Base-by-base conservation (phyloP, 2,888 invertebrate genomes). In the Cephus spinipes region DNA sequence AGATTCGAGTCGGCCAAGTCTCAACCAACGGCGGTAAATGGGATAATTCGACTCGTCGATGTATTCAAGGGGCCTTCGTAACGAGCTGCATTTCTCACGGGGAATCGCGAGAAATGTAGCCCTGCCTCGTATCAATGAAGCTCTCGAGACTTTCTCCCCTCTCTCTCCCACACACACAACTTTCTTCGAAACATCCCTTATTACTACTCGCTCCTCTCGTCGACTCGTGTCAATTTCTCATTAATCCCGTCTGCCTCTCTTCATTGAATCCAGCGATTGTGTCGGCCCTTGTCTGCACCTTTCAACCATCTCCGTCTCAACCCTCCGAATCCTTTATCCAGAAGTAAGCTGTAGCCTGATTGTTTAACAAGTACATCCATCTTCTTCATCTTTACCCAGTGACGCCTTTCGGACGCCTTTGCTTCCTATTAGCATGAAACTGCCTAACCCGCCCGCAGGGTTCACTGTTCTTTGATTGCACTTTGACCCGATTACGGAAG, bases 41-140 rank as follows among this genome's bases (percentile, higher is more conserved):
- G 76, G 78, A 76, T 78, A 80, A 82, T 82, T 80, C 82, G 81
- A 82, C 80, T 77, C 80, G 82, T 80, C 80, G 80, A 80, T 77
- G 79, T 79, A 77, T 84, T 87, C 86, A 81, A 40, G 40, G 81
- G 81, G 79, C 81, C 84, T 81, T 82, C 80, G 81, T 87, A 87
- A 86, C 87, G 87, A 85, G 85, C 80, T 80, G 81, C 81, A 86
- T 86, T 86, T 85, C 85, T 87, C 86, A 84, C 80, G 81, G 83
- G 85, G 84, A 77, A 79, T 4, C 84, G 81, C 73, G 74, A 77
- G 79, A 81, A 83, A 86, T 71, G n/a, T 32, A 71, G 12, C 71
- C 71, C 4, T 31, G 31, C 32, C 15, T 31, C 0, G 0, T 40
- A 86, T 84, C 83, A 86, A 86, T 82, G 84, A 81, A 80, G 55